Evolutionary conservation across 2,888 invertebrate species (phyloP), one percentile per base, ranked within the genome.

Genomic region (Lydus trimaculatus): DNA sequence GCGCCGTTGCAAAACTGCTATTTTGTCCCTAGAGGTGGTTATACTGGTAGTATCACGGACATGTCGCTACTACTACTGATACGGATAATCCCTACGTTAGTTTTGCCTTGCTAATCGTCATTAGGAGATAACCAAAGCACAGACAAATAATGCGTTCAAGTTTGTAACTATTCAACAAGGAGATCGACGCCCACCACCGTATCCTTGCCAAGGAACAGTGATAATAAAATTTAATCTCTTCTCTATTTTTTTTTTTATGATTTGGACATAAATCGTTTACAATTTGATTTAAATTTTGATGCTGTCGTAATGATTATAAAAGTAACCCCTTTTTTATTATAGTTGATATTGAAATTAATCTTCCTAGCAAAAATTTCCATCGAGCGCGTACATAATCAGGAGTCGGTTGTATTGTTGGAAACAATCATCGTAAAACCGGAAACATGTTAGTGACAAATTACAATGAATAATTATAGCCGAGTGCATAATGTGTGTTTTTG

Each of bases 381-480:
- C 20, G 33, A 60, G 31, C 60, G 20, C 31, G 33, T 23, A 60
- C 62, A 43, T 68, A 71, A 71, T 71, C 65, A 48, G 60, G 60
- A 63, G 63, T 60, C 61, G 63, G 61, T 67, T 71, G 65, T 52
- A 17, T 25, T 64, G 43, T 58, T 61, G 69, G 69, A 64, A 74
- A 73, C 72, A 73, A 77, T 77, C 74, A 66, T 72, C 72, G 72
- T 77, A 76, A 78, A 78, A 76, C 74, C 73, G 71, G 71, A 78
- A 78, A 74, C 77, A 75, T 78, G 78, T 75, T 77, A 70, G 74
- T 78, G 79, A 78, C 78, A 78, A 78, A 75, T 76, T 75, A 77
- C 74, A 75, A 77, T 77, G 79, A 79, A 76, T 79, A 79, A 79
- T 78, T 78, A 77, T 69, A 72, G 69, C 71, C 66, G 68, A 72